These are phyloP conservation scores for Thalassarche chlororhynchos DNA, from an alignment of 2,113 vertebrate genomes.

Conservation along the genomic window DNA sequence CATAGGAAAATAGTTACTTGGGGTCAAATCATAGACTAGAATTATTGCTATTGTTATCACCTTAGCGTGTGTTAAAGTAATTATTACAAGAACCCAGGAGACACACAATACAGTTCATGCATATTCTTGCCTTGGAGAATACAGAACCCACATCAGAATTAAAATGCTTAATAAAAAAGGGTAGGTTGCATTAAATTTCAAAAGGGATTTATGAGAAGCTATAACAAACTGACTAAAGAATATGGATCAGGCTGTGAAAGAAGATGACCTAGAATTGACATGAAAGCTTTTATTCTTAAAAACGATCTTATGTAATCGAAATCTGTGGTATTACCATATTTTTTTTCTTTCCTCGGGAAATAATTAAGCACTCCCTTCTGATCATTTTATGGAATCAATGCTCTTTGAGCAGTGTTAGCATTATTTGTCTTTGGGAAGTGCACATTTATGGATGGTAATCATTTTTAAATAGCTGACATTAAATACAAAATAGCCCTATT, in stretches of 20 bases:
- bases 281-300: not conserved
- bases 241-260: not conserved
- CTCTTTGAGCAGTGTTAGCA: not conserved
- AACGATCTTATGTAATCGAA: not conserved
- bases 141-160: not conserved
- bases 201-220: constrained; percentile 20
- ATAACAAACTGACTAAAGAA: not conserved
- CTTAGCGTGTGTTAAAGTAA: not conserved
- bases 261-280: not conserved
- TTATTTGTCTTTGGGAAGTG: constrained; percentile 46
- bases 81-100: not conserved
- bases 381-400: constrained; percentile 1
- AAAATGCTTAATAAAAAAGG: not conserved
- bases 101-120: not conserved
- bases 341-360: constrained; percentile 1
- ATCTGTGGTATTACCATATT: not conserved
- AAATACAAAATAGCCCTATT: not conserved
- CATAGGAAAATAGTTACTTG: not conserved
- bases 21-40: not conserved
- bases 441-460: not conserved
- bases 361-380: constrained; percentile 22
- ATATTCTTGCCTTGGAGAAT: not conserved
- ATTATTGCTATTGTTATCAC: not conserved
- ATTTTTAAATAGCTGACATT: not conserved
- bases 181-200: not conserved